Evolutionary conservation across 2,888 invertebrate species (phyloP), one percentile per base, ranked within the genome.

Genomic region (Anticlea derivata): DNA sequence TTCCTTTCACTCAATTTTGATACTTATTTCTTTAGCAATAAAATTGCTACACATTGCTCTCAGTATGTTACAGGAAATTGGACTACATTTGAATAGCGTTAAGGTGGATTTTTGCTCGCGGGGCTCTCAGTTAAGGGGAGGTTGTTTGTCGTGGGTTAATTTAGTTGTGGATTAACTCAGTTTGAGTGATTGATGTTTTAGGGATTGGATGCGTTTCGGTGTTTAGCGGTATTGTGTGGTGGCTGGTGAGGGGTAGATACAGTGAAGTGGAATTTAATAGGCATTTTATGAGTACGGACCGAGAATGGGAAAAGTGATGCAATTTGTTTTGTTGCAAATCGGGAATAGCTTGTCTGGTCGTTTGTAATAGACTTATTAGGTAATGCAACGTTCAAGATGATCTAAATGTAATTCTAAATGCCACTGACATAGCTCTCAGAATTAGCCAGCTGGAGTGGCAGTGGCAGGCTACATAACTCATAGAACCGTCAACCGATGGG

Each of bases 181-280:
- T 83, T 80, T 80, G 83, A 84, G 80, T 85, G 87, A 88, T 86
- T 84, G 87, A 86, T 87, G 87, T 84, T 82, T 83, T 80, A 80
- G 79, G 78, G 67, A 55, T 69, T 61, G 29, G 31, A 75, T 73
- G 75, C 63, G 68, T 72, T 67, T 65, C 61, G 62, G 63, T 64
- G 66, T 63, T 69, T 68, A 70, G 68, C 65, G 68, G 62, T 64
- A 69, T 70, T 73, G 69, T 71, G 65, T 52, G 51, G 47, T 50
- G 39, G 33, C 7, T 27, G 33, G 24, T 7, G 12, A 35, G 17
- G 52, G 49, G 41, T 39, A 35, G 37, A 51, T 48, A 33, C 22
- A 29, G 27, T 33, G 7, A 26, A 47, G 27, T 37, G 40, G 30
- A 24, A 26, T 37, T 46, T 51, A 46, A 51, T 51, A 46, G 40